Conservation (phyloP, 2,113 vertebrate species). For the pig (Sus scrofa) region DNA sequence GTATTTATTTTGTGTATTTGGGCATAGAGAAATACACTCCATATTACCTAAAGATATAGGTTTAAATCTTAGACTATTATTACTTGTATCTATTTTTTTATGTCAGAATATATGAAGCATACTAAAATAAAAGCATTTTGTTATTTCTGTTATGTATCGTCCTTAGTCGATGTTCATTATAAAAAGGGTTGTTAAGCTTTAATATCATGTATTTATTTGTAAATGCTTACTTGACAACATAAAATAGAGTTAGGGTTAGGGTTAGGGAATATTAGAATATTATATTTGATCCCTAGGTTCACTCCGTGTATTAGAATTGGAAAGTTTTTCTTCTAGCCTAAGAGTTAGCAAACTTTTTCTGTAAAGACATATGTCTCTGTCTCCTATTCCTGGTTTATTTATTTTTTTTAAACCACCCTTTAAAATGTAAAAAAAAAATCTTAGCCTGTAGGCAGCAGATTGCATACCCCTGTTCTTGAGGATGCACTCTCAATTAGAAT, state of each 20-base stretch:
- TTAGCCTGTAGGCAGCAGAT: conserved; percentile 29
- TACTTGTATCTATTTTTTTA: conserved; percentile 7
- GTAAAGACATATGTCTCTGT: conserved; percentile 17
- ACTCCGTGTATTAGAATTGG: neutral
- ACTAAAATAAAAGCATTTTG: conserved; percentile 12
- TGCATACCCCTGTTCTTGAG: conserved; percentile 10
- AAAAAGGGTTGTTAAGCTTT: conserved; percentile 51
- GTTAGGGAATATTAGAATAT: no score
- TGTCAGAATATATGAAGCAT: conserved; percentile 43
- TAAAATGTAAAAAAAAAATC: conserved; percentile 23
- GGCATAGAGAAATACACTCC: neutral
- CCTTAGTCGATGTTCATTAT: neutral
- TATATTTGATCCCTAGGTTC: conserved; percentile 50
- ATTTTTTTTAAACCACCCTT: conserved; percentile 22
- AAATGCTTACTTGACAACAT: conserved; percentile 41
- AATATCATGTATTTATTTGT: neutral
- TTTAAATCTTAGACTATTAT: conserved; percentile 25
- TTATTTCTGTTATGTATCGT: neutral
- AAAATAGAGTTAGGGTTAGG: no score
- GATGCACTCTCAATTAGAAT: conserved; percentile 49
- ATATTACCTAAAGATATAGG: conserved; percentile 62
- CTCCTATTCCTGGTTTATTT: neutral
- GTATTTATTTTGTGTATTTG: conserved; percentile 40
- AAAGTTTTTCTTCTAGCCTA: conserved; percentile 55
- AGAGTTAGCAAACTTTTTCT: conserved; percentile 41